phyloP scores from a whole-genome alignment of 2,888 invertebrate genomes.

The Trilocha varians region DNA sequence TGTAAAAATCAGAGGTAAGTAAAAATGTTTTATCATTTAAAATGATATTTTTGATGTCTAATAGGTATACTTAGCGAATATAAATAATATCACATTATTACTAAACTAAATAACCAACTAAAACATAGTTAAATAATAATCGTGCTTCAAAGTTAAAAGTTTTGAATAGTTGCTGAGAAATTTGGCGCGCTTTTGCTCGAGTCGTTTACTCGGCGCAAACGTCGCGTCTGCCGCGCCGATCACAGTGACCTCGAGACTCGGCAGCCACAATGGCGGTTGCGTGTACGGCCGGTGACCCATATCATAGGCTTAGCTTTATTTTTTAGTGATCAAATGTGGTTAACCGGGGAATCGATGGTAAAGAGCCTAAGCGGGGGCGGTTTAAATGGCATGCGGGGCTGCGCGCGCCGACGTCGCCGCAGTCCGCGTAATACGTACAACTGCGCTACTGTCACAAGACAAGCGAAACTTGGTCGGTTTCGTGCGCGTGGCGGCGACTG shows the following conservation, averaged over 20 bases:
- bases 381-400: conserved; percentile 17
- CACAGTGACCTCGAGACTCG: not conserved
- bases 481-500: not conserved
- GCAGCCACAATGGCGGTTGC: conserved; percentile 2
- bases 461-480: not conserved
- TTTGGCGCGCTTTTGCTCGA: too few species aligned
- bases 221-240: not conserved
- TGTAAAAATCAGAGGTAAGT: too few species aligned
- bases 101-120: too few species aligned
- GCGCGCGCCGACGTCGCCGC: conserved; percentile 38
- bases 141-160: too few species aligned
- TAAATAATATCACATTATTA: too few species aligned
- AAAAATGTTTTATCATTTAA: too few species aligned
- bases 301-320: conserved; percentile 25
- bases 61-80: too few species aligned
- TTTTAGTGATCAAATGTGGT: conserved; percentile 36
- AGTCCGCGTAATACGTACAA: conserved; percentile 15
- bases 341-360: conserved; percentile 47
- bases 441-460: conserved; percentile 8
- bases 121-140: too few species aligned
- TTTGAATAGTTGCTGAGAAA: too few species aligned
- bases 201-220: too few species aligned
- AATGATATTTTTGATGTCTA: too few species aligned
- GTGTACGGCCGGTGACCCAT: conserved; percentile 28
- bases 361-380: conserved; percentile 25